Percentiles rank a stretch among this genome's conserved stretches.
Conservation (phyloP, 2,797 vertebrate genomes). For the Aselliscus stoliczkanus region DNA sequence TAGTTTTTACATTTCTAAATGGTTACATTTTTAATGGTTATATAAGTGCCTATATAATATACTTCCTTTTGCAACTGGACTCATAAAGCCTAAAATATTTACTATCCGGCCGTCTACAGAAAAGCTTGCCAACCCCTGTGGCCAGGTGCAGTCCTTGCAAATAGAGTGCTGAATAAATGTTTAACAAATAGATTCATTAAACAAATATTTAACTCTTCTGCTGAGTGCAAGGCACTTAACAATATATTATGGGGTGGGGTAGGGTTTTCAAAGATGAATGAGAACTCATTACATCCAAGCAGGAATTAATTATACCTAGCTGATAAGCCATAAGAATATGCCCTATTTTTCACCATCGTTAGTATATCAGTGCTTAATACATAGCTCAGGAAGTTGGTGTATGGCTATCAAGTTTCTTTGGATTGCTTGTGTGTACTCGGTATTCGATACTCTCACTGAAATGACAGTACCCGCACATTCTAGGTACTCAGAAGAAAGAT, state of each 20-base stretch:
- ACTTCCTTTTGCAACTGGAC: conserved; percentile 28
- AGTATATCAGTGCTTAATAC: not conserved
- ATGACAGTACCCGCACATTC: not conserved
- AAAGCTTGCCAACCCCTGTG: not conserved
- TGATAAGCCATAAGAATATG: not conserved
- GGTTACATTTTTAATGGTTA: not conserved
- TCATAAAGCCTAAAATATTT: conserved; percentile 3
- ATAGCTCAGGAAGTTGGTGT: not conserved
- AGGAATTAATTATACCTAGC: not conserved
- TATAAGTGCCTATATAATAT: not conserved
- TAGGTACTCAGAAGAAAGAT: not conserved
- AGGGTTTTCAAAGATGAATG: not conserved
- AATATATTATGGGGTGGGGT: not conserved
- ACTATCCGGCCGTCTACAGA: not conserved
- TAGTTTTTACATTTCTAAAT: not conserved
- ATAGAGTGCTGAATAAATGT: not conserved
- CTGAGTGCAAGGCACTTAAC: not conserved
- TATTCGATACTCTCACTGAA: no score
- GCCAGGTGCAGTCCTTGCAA: not conserved
- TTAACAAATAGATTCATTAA: not conserved
- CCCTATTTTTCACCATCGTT: not conserved
- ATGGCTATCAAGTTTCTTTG: not conserved
- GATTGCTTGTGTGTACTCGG: not conserved
- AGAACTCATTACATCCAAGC: not conserved
- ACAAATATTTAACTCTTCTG: not conserved